These are phyloP conservation scores for Gracilinanus agilis DNA, from an alignment of 2,113 vertebrate species.

Conservation along the genomic window DNA sequence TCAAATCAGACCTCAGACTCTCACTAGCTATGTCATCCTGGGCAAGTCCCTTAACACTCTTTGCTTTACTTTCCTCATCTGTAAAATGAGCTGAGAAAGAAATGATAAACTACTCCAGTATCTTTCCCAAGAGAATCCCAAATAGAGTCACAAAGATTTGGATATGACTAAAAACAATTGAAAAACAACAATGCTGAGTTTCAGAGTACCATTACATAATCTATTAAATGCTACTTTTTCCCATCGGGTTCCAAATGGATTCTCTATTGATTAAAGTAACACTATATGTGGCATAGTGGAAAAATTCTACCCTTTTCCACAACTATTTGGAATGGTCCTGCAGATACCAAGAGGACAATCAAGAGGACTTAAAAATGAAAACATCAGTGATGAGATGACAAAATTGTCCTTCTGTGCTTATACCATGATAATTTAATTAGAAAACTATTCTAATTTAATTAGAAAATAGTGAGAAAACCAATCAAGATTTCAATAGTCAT, in stretches of 20 bases:
- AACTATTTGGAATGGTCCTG: background rate
- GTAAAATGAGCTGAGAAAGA: too few relatives aligned
- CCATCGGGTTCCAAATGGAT: background rate
- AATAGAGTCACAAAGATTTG: too few relatives aligned
- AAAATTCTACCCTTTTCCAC: background rate
- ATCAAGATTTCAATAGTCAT: background rate
- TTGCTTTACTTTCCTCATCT: too few relatives aligned
- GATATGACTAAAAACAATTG: too few relatives aligned
- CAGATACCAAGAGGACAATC: background rate
- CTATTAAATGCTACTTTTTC: background rate
- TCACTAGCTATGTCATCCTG: too few relatives aligned
- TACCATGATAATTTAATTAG: background rate
- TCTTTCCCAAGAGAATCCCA: too few relatives aligned
- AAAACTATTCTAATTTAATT: background rate
- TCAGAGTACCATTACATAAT: background rate
- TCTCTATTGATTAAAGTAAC: background rate
- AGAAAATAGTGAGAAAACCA: background rate
- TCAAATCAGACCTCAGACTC: too few relatives aligned
- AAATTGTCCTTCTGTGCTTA: background rate
- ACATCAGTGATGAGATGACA: background rate
- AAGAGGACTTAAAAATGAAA: background rate
- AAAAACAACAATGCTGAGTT: background rate
- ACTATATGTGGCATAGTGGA: background rate
- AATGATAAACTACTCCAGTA: too few relatives aligned
- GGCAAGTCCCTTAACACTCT: too few relatives aligned